Conservation (phyloP, 2,888 invertebrate genomes). For the Drosophila imparisetae region DNA sequence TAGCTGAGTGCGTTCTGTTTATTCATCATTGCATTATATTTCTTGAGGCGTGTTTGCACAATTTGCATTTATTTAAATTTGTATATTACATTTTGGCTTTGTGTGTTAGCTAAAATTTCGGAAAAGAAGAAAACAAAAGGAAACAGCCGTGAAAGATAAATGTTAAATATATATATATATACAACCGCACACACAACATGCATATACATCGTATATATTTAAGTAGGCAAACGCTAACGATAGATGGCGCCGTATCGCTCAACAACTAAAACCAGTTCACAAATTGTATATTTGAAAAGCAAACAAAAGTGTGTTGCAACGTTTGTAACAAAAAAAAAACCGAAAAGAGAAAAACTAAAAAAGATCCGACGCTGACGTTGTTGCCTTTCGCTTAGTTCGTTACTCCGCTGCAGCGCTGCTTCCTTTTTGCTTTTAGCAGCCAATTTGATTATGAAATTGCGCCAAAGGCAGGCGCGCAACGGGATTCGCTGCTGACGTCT, state of each 20-base stretch:
- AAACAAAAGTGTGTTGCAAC: constrained; percentile 59
- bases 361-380: constrained; percentile 57
- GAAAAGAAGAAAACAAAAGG: constrained; percentile 31
- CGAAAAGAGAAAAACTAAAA: constrained; percentile 41
- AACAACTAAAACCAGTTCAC: constrained; percentile 59
- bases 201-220: neutral
- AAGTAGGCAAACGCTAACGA: constrained; percentile 18
- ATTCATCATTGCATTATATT: constrained; percentile 26
- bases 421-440: constrained; percentile 53
- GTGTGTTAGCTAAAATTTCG: constrained; percentile 40
- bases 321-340: constrained; percentile 13
- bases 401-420: constrained; percentile 13
- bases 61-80: constrained; percentile 43
- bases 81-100: constrained; percentile 17
- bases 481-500: constrained; percentile 13
- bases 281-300: constrained; percentile 39
- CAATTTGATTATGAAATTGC: constrained; percentile 64
- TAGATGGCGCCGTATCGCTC: constrained; percentile 57
- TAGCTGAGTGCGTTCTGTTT: constrained; percentile 46
- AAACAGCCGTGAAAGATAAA: constrained; percentile 42
- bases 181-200: constrained; percentile 6
- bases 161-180: constrained; percentile 9
- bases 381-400: constrained; percentile 43
- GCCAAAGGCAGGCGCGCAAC: constrained; percentile 26
- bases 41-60: constrained; percentile 26